Conservation (phyloP, 2,888 invertebrate species). For the Neoascia interrupta region DNA sequence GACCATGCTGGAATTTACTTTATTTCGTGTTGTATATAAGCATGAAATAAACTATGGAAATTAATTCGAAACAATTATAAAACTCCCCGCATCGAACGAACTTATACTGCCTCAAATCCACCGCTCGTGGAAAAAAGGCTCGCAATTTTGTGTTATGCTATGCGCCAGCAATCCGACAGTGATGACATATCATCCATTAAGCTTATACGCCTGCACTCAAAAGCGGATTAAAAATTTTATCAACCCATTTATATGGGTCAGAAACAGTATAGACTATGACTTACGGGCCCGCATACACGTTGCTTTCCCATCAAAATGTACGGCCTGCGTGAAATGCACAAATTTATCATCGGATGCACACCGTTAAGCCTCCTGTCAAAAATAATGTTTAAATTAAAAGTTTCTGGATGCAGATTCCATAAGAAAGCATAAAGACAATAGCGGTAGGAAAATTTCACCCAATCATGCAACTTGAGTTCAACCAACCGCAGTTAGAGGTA, state of each 20-base stretch:
- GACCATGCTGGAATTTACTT: no score
- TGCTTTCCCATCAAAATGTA: conserved; percentile 30
- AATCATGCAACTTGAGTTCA: conserved; percentile 61
- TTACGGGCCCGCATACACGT: background rate
- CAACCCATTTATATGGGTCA: conserved; percentile 50
- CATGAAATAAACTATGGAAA: no score
- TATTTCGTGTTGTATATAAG: no score
- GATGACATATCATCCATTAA: conserved; percentile 64
- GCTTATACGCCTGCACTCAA: conserved; percentile 33
- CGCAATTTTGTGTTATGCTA: no score
- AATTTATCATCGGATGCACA: conserved; percentile 59
- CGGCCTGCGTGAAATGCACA: conserved; percentile 58
- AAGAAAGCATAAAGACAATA: conserved; percentile 57
- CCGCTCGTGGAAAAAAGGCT: no score
- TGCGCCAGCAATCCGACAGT: conserved; percentile 25
- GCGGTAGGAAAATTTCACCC: conserved; percentile 47
- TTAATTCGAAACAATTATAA: no score
- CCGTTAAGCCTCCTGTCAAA: conserved; percentile 43
- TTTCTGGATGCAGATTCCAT: conserved; percentile 64
- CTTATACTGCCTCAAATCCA: no score
- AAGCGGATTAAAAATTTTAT: conserved; percentile 57
- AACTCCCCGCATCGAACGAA: no score
- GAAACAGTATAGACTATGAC: background rate
- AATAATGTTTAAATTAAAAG: conserved; percentile 44
- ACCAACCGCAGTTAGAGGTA: background rate